Base-by-base conservation (phyloP, 2,113 vertebrate species). In the Falcunculus frontatus region DNA sequence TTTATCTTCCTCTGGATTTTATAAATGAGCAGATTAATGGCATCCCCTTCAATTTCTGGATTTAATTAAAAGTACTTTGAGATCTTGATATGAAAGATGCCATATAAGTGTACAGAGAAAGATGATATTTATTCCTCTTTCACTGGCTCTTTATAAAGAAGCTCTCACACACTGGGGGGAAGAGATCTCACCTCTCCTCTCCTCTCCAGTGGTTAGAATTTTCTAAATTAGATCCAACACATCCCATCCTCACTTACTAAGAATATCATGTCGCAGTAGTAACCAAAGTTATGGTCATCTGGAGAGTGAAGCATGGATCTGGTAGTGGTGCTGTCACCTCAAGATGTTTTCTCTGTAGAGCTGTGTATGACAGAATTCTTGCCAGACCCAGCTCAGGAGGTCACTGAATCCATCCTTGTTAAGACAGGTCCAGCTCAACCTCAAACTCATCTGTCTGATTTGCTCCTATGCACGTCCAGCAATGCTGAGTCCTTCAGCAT, bases 381-480 rank as follows among this genome's bases (percentile, higher is more conserved):
- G 46, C 8, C 42, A 84, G 20, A 67, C 9, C 9, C 35, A 62
- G 37, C 17, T 56, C 4, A 4, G 44, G 47, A 50, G 12, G 14
- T 67, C 10, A 7, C 15, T 69, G 25, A 22, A 32, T n/a, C 22
- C 49, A 26, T 60, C n/a, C 32, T 59, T 14, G 53, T 50, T 39
- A 35, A 72, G 41, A 14, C 30, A 60, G 27, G 27, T 21, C 25
- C 10, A 72, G 7, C 9, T 76, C 29, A 80, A 32, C 37, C 13
- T 42, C 50, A 65, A 76, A 62, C 11, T 35, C 3, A 2, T 53
- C 80, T 32, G 18, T 53, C 19, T 69, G 37, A 53, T 77, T 84
- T 53, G 6, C 27, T 69, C 6, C 46, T 35, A 3, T 7, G 5
- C 25, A 35, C 0, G 0, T 41, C 32, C 41, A 65, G 25, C 0